Percentiles rank a stretch among this genome's conserved stretches.
Conservation (phyloP, 2,888 invertebrate species). For the Melanargia galathea region DNA sequence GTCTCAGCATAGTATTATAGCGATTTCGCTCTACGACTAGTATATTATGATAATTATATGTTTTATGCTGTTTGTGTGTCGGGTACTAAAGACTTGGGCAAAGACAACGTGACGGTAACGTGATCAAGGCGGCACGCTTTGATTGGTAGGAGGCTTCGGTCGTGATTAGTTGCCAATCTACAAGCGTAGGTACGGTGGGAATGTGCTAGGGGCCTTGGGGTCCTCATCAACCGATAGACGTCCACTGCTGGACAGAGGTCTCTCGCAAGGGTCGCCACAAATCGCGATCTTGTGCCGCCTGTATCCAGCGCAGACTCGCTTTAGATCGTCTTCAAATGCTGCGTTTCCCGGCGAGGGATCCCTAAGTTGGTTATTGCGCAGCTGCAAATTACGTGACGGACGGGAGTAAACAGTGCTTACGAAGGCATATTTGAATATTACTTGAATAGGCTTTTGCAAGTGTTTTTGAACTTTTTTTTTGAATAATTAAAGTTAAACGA, state of each 20-base stretch:
- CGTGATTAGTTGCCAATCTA: background rate
- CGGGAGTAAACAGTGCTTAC: no score
- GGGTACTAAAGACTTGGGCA: background rate
- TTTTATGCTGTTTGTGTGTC: slow-evolving; percentile 35
- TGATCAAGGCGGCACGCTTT: background rate
- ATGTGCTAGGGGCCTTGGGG: no score
- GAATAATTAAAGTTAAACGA: no score
- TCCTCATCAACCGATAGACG: no score
- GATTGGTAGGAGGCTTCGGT: background rate
- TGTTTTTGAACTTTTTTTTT: background rate
- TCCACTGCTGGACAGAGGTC: no score
- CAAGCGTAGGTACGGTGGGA: no score
- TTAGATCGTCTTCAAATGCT: no score
- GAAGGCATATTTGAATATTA: slow-evolving; percentile 17
- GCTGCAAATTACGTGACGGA: no score
- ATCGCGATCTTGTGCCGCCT: background rate
- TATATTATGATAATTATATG: slow-evolving; percentile 26
- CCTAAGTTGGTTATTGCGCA: no score
- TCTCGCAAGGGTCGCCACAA: background rate
- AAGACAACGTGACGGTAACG: background rate
- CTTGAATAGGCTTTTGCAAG: slow-evolving; percentile 16
- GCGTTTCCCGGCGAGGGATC: no score
- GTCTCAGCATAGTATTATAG: slow-evolving; percentile 39
- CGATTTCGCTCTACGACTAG: slow-evolving; percentile 35
- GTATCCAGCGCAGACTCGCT: background rate